Conservation (phyloP, 2,797 vertebrate species). For the Furcifer pardalis region DNA sequence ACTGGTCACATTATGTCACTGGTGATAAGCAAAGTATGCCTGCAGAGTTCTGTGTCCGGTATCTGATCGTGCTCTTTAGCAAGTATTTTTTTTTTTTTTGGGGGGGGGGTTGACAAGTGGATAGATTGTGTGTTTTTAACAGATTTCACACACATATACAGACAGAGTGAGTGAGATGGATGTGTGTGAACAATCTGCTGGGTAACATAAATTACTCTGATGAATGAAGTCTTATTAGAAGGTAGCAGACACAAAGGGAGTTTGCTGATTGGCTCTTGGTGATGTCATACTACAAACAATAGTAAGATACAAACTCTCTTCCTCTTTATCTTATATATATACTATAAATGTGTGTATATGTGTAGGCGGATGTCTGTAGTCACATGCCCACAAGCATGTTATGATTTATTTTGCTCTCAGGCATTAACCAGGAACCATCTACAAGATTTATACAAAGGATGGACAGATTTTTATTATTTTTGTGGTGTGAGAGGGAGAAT, state of each 20-base stretch:
- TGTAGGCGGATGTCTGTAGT: too few relatives aligned
- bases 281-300: slow-evolving; percentile 69
- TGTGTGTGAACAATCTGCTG: background rate
- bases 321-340: slow-evolving; percentile 27
- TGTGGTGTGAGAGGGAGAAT: slow-evolving; percentile 45
- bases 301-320: slow-evolving; percentile 26
- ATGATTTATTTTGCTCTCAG: slow-evolving; percentile 32
- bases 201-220: slow-evolving; percentile 61
- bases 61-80: fast-evolving
- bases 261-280: slow-evolving; percentile 67
- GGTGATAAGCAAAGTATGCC: background rate
- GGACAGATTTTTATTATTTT: slow-evolving; percentile 54
- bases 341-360: slow-evolving; percentile 4
- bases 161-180: background rate
- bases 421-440: slow-evolving; percentile 29
- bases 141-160: background rate
- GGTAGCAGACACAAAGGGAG: slow-evolving; percentile 68
- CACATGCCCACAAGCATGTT: background rate
- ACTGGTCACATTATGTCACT: background rate
- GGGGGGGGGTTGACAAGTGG: slow-evolving; percentile 62
- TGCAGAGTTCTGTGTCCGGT: background rate
- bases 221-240: slow-evolving; percentile 68
- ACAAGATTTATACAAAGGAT: background rate
- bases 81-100: slow-evolving; percentile 45
- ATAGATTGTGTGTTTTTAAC: slow-evolving; percentile 43